Evolutionary conservation across 2,113 vertebrate species (phyloP).

Genomic region (Apaloderma vittatum): DNA sequence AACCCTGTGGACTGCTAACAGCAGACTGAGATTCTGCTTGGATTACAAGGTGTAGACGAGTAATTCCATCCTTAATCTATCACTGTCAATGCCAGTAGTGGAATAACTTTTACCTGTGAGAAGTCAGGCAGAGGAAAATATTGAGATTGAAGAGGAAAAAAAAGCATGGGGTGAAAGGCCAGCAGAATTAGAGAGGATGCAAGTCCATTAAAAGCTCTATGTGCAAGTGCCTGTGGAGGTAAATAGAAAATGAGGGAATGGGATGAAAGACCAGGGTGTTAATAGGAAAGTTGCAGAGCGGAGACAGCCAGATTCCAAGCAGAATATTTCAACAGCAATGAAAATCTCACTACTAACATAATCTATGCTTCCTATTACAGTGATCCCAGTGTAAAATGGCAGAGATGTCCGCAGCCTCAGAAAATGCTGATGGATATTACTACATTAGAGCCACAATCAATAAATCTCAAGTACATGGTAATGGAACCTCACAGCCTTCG

Average conservation of each 20-base stretch:
- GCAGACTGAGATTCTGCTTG: neutral
- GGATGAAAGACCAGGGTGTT: neutral
- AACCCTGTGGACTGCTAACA: conserved; percentile 41
- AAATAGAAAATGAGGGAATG: neutral
- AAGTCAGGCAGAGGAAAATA: neutral
- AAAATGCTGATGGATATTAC: conserved; percentile 27
- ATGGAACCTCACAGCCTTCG: neutral
- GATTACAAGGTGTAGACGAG: conserved; percentile 40
- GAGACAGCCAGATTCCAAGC: neutral
- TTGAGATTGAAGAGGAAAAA: fast-evolving
- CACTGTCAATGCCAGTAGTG: neutral
- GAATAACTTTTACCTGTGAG: neutral
- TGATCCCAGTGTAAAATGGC: neutral
- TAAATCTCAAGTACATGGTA: conserved; percentile 22
- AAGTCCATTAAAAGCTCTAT: neutral
- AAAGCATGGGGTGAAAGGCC: neutral
- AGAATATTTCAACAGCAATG: neutral
- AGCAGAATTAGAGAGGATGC: neutral
- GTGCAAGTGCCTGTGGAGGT: neutral
- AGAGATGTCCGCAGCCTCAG: neutral
- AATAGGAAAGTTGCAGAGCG: neutral
- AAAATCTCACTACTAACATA: neutral
- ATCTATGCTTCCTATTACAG: neutral
- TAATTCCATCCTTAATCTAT: conserved; percentile 36
- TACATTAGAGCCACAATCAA: neutral